These are phyloP conservation scores for Uromys caudimaculatus DNA, from an alignment of 2,797 vertebrate species.

Conservation along the genomic window DNA sequence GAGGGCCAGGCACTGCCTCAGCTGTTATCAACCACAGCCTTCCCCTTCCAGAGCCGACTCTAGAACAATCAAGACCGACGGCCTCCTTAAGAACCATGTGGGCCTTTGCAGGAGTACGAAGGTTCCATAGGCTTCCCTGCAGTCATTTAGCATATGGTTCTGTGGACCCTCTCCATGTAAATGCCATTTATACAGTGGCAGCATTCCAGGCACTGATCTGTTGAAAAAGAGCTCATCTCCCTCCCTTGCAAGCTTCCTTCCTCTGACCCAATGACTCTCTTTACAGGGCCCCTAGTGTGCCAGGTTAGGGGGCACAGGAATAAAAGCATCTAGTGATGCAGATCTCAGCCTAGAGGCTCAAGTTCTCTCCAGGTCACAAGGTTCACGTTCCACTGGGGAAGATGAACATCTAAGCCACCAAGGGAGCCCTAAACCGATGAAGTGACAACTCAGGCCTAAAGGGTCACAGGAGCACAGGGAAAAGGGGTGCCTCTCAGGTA, in stretches of 20 bases:
- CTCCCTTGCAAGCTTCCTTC: background rate
- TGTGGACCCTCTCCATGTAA: background rate
- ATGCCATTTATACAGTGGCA: background rate
- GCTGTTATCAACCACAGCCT: slow-evolving; percentile 29
- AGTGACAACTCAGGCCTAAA: background rate
- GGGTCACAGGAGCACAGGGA: background rate
- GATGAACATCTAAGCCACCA: background rate
- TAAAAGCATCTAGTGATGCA: background rate
- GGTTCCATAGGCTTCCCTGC: background rate
- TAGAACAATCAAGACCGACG: background rate
- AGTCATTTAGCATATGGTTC: background rate
- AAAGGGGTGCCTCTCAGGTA: background rate
- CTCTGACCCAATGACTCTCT: background rate
- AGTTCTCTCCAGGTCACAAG: background rate
- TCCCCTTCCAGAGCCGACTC: background rate
- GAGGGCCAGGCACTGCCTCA: background rate
- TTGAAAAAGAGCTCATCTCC: slow-evolving; percentile 55
- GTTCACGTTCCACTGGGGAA: background rate
- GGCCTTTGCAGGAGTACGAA: background rate
- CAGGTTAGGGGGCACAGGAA: background rate
- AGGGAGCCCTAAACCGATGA: background rate
- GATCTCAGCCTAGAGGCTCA: background rate
- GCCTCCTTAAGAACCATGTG: background rate
- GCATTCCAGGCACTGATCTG: background rate
- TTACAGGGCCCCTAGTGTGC: background rate